Percentiles rank a stretch among this genome's conserved stretches.
Evolutionary conservation across 2,113 vertebrate species (phyloP).

Genomic region (Albula goreensis): DNA sequence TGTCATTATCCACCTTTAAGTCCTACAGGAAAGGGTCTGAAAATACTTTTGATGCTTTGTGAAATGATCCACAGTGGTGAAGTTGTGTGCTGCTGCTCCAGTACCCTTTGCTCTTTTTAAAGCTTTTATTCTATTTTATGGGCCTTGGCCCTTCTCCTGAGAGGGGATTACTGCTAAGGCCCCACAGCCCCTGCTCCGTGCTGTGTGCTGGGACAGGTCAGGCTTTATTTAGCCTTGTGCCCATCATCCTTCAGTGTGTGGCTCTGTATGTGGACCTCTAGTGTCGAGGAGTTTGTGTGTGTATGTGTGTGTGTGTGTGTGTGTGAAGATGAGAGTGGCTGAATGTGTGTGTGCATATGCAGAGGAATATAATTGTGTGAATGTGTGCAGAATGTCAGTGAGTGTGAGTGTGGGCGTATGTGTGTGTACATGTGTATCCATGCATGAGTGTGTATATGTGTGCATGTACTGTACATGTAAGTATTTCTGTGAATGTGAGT

Average conservation of each 20-base stretch:
- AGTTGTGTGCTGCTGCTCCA: not conserved
- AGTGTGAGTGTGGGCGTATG: no score
- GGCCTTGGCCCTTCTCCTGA: not conserved
- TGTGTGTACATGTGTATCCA: no score
- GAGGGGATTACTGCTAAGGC: not conserved
- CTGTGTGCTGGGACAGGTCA: not conserved
- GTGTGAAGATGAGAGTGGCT: not conserved
- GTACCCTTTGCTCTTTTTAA: not conserved
- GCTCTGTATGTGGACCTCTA: not conserved
- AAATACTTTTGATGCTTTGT: not conserved
- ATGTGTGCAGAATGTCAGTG: no score
- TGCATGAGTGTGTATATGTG: no score
- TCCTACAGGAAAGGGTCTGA: not conserved
- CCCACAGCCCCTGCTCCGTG: not conserved
- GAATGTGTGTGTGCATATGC: no score
- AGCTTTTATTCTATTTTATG: slow-evolving; percentile 1
- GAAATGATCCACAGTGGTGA: not conserved
- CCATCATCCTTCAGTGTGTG: not conserved
- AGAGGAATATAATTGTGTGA: no score
- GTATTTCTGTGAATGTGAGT: no score
- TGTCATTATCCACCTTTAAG: not conserved
- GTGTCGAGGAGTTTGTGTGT: not conserved
- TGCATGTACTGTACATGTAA: no score
- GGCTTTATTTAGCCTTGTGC: not conserved
- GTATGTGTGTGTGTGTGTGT: slow-evolving; percentile 8